Evolutionary conservation across 92 coral and sea anemone genomes (phyloP), one percentile per base, ranked within the genome.

Genomic region (Actinostola sp.): DNA sequence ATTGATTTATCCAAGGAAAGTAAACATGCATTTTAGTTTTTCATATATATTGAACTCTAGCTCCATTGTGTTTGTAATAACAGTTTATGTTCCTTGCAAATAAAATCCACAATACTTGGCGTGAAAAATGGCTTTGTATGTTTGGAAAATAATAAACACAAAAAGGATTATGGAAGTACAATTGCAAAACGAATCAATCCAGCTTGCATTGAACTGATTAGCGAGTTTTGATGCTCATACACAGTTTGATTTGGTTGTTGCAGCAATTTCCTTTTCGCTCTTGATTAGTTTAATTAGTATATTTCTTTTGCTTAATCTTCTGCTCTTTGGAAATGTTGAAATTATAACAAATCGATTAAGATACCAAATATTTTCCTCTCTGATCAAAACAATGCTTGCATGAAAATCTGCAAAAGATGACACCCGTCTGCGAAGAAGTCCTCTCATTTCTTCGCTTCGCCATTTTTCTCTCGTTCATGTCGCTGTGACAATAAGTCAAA

Each of bases 291-390:
- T 57, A 57, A 57, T 27, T 27, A 19, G 15, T 49, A 48, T 43
- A 9, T 65, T 44, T 33, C 52, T 16, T 67, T 67, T 26, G 9
- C 5, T 48, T 9, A 28, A 28, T 50, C 57, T 46, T 65, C 48
- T 24, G 31, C 46, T n/a, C 67, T n/a, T 62, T 19, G 49, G 19
- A 62, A 62, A 35, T 30, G 35, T 46, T 30, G 36, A 34, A 29
- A 25, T 46, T 49, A 49, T 67, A 67, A 32, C 60, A 30, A 30
- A 46, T 67, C 73, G 52, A 43, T 65, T 44, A 42, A 3, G 9
- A 25, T 65, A 48, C 29, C 51, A 68, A 68, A 68, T 56, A 68
- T 68, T 51, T 50, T 68, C 33, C 24, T 33, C 24, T 30, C 21
- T 10, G 56, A 41, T 66, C 72, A 66, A 66, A 66, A 66, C 35